Evolutionary conservation across 2,888 invertebrate genomes (phyloP), one percentile per base, ranked within the genome.

Genomic region (Abrostola tripartita): DNA sequence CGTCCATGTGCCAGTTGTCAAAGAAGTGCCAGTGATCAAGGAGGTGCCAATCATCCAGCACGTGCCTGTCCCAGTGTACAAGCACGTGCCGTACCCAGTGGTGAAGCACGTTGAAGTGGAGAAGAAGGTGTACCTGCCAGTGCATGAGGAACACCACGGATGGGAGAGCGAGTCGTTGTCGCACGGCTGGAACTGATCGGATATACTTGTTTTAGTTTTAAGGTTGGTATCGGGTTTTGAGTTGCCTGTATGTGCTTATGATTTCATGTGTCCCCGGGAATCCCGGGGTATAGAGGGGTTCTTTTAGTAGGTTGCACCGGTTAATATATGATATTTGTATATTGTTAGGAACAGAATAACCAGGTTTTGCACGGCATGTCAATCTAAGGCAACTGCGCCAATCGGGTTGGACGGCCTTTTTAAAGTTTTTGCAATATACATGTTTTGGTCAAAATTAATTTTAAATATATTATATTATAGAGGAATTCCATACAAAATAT

Each of bases 161-260:
- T 94, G 93, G 94, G 91, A 92, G 88, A 83, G 92, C 89, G 92
- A 93, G 85, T 82, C 92, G 90, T 79, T 89, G 87, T 91, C 92
- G 73, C 94, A 94, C 67, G 93, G 94, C 92, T 94, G 94, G 94
- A 81, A 94, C 90, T 94, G 93, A 94, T 88, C 66, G 42, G 56
- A 47, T 35, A 41, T 44, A 60, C 66, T 40, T 71, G 61, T 78
- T 75, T 67, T 88, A 88, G 78, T 1, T 24, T 78, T 90, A 89
- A 90, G 92, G 92, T 93, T 52, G 7, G 57, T 62, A n/a, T n/a
- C n/a, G n/a, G n/a, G n/a, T 7, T 5, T 6, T 5, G n/a, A 6
- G 6, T 44, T 6, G 44, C n/a, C 14, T 14, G 1, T 9, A 7
- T 40, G 7, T 7, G 40, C 10, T 7, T 40, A 1, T 7, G 5